phyloP scores from a whole-genome alignment of 2,888 invertebrate genomes.

The Lycaena phlaeas region DNA sequence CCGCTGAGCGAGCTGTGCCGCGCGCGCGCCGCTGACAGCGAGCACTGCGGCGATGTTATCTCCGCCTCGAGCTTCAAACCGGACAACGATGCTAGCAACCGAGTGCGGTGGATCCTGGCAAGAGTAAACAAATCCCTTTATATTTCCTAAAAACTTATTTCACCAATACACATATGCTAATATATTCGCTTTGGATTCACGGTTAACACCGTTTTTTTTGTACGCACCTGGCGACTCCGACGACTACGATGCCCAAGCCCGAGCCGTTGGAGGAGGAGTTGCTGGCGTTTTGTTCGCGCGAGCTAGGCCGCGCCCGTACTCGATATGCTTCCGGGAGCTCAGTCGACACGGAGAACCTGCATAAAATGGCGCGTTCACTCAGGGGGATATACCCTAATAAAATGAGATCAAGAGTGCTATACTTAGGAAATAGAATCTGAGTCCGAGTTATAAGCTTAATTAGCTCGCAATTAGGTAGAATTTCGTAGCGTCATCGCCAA shows the following conservation, averaged over 20 bases:
- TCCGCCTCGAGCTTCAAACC: slow-evolving; percentile 96
- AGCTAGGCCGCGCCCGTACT: slow-evolving; percentile 36
- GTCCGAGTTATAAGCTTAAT: too few relatives aligned
- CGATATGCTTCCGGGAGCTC: slow-evolving; percentile 82
- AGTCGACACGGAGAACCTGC: slow-evolving; percentile 78
- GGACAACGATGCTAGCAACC: slow-evolving; percentile 90
- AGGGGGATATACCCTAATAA: too few relatives aligned
- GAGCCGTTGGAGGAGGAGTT: slow-evolving; percentile 67
- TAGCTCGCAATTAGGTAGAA: too few relatives aligned
- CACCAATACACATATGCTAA: too few relatives aligned
- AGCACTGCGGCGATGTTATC: slow-evolving; percentile 92
- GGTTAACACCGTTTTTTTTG: too few relatives aligned
- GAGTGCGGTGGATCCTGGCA: slow-evolving; percentile 85
- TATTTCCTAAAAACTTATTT: too few relatives aligned
- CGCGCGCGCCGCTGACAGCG: slow-evolving; percentile 91
- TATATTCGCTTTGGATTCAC: too few relatives aligned
- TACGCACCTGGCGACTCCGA: slow-evolving; percentile 81
- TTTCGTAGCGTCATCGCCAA: too few relatives aligned
- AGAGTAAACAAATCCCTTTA: too few relatives aligned
- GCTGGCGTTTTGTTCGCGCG: slow-evolving; percentile 52
- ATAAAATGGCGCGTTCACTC: too few relatives aligned
- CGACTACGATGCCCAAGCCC: slow-evolving; percentile 84
- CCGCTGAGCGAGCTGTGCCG: slow-evolving; percentile 89
- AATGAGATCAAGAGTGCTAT: too few relatives aligned
- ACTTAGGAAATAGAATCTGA: too few relatives aligned